Percentiles rank a stretch among this genome's conserved stretches.
Evolutionary conservation across 1,140 invertebrate genomes (phyloP).

Genomic region (Apocrypta bakeri): DNA sequence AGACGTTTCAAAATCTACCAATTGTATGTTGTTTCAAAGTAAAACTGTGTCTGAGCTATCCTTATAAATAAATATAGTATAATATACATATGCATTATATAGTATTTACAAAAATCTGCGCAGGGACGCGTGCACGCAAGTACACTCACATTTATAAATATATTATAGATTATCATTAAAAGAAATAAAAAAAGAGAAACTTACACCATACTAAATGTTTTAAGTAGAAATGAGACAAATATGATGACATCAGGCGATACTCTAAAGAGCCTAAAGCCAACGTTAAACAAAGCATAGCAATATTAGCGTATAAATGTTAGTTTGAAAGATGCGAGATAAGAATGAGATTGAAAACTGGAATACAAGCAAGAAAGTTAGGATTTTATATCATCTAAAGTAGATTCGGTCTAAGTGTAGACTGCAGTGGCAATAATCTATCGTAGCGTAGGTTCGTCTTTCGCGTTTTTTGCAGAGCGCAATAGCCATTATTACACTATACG

Average conservation of each 20-base stretch:
- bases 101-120: conserved; percentile 26
- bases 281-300: conserved; percentile 66
- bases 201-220: conserved; percentile 52
- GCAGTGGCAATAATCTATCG: conserved; percentile 51
- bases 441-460: conserved; percentile 43
- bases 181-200: conserved; percentile 45
- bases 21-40: conserved; percentile 36
- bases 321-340: conserved; percentile 18
- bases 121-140: conserved; percentile 39
- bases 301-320: conserved; percentile 66
- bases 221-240: conserved; percentile 47
- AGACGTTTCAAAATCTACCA: conserved; percentile 26
- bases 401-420: conserved; percentile 40
- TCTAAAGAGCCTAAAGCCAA: conserved; percentile 62
- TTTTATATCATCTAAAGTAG: conserved; percentile 49
- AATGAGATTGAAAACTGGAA: conserved; percentile 4
- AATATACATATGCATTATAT: conserved; percentile 38
- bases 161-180: conserved; percentile 35
- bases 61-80: conserved; percentile 26
- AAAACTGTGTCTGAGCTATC: conserved; percentile 27
- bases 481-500: conserved; percentile 45
- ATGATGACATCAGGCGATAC: conserved; percentile 54
- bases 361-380: conserved; percentile 10
- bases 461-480: conserved; percentile 41
- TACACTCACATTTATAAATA: conserved; percentile 36